Base-by-base conservation (phyloP, 2,797 vertebrate genomes). In the Diplodus puntazzo region DNA sequence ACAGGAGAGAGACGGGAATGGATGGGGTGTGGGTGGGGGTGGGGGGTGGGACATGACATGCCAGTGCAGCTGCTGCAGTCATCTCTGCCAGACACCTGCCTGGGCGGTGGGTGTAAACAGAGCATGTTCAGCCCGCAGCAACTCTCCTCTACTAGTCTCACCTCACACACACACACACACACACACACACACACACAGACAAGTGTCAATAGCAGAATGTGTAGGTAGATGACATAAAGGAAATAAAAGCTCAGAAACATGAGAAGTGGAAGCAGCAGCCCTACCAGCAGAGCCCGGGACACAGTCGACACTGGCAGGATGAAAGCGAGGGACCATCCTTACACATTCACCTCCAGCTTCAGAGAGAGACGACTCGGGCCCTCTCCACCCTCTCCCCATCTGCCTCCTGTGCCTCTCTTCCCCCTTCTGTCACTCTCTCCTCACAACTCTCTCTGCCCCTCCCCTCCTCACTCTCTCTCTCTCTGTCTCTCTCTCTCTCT, bases 21-120 rank as follows among this genome's bases (percentile, higher is more conserved):
- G 23, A 23, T 55, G 42, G 54, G 53, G 54, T 49, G 45, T 39
- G 43, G 46, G 58, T 43, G 42, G 17, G 46, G n/a, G 25, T n/a
- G 46, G 57, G 53, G 66, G 34, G 8, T 6, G 52, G 73, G 67
- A n/a, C 34, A 34, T 34, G n/a, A 14, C 64, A 54, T 83, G 81
- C 69, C 76, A 80, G 68, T 73, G 81, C 88, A 90, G 88, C 91
- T 88, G 90, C 92, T 92, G 92, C 93, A 91, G 91, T 88, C 76
- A 25, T 86, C 59, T 69, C 85, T 80, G 85, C 79, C 82, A 91
- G 82, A 85, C 88, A 90, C 89, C 87, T 88, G 88, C 85, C 52
- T 4, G 75, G 57, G 45, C 55, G 74, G 85, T 55, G 76, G 55
- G 64, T 20, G 49, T 80, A 77, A 83, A 73, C 87, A 86, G 63